Percentiles rank a stretch among this genome's conserved stretches.
These are phyloP conservation scores for Varanus salvator DNA, from an alignment of 2,113 vertebrate species.

Conservation along the genomic window DNA sequence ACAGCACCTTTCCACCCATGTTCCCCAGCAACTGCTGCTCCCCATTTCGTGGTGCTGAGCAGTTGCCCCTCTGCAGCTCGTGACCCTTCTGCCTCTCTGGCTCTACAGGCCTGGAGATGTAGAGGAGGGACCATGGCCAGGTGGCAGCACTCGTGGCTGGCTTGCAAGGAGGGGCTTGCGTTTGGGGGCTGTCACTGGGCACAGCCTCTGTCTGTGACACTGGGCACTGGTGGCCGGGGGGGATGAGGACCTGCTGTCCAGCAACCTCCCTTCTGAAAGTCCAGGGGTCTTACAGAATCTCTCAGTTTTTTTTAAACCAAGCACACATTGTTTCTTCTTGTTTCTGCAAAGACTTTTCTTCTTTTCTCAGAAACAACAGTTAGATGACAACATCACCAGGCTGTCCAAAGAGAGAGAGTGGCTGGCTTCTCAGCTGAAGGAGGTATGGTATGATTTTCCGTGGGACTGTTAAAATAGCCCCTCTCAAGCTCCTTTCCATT, in stretches of 20 bases:
- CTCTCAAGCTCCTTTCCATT: background rate
- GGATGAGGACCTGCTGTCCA: too few relatives aligned
- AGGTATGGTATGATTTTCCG: slow-evolving; percentile 71
- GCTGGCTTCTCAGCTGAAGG: slow-evolving; percentile 80
- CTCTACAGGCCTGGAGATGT: background rate
- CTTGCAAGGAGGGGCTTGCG: too few relatives aligned
- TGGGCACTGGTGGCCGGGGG: too few relatives aligned
- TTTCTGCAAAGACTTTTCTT: background rate
- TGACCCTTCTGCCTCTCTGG: background rate
- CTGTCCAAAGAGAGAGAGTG: slow-evolving; percentile 81
- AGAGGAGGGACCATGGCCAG: too few relatives aligned
- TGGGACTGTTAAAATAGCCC: slow-evolving; percentile 13
- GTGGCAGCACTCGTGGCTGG: too few relatives aligned
- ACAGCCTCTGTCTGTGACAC: too few relatives aligned
- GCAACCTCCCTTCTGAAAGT: background rate
- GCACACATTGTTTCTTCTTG: slow-evolving; percentile 15
- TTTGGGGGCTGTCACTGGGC: too few relatives aligned
- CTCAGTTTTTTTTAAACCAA: too few relatives aligned
- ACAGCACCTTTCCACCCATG: too few relatives aligned
- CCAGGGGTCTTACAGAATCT: background rate
- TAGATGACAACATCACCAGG: slow-evolving; percentile 74
- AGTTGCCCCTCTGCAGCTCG: background rate
- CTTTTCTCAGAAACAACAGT: slow-evolving; percentile 72
- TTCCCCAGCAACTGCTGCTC: too few relatives aligned
- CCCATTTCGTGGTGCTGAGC: too few relatives aligned